These are phyloP conservation scores for Lagopus leucura DNA, from an alignment of 2,113 vertebrate species.

Conservation along the genomic window DNA sequence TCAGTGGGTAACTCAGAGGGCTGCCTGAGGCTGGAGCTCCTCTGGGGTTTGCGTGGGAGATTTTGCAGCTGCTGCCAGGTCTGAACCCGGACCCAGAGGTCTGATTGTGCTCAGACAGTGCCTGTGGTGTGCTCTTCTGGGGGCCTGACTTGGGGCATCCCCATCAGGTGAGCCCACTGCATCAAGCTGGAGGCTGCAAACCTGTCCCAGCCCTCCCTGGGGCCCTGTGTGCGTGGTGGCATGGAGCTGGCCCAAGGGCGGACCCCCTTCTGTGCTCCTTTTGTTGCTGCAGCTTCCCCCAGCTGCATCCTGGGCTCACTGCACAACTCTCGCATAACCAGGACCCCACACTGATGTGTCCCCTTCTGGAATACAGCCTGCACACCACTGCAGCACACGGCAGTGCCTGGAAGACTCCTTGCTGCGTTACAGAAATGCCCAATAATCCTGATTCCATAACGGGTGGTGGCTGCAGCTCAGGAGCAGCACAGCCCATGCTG, in stretches of 20 bases:
- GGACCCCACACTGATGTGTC: rapidly evolving
- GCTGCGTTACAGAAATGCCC: background rate
- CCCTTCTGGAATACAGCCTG: rapidly evolving
- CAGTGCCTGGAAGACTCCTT: background rate
- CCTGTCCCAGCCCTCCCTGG: background rate
- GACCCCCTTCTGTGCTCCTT: rapidly evolving
- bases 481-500: background rate
- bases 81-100: background rate
- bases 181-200: background rate
- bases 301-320: background rate
- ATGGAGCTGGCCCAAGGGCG: background rate
- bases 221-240: rapidly evolving
- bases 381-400: rapidly evolving
- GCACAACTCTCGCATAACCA: rapidly evolving
- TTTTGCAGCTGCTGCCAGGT: background rate
- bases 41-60: background rate
- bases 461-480: rapidly evolving
- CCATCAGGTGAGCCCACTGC: rapidly evolving
- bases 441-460: background rate
- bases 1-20: background rate
- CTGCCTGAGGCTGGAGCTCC: background rate
- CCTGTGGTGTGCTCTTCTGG: background rate
- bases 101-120: background rate
- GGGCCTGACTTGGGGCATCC: background rate
- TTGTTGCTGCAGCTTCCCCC: background rate